Percentiles rank a stretch among this genome's conserved stretches.
phyloP scores from a whole-genome alignment of 2,113 vertebrate genomes.

The Hirundichthys speculiger region DNA sequence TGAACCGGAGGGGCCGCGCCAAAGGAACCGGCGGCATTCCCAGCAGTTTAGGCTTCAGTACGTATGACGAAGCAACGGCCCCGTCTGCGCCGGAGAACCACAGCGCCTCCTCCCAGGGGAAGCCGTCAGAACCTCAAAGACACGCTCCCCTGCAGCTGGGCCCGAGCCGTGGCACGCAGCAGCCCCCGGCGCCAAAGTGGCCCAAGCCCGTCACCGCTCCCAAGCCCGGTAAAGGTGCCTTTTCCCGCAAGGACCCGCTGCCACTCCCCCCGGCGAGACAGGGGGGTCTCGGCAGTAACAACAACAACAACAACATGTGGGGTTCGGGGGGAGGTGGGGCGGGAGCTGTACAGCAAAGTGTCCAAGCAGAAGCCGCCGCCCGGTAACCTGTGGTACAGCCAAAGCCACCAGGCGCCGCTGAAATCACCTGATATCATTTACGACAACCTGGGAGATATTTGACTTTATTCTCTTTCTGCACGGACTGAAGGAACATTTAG shows the following conservation, averaged over 20 bases:
- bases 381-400: conserved; percentile 51
- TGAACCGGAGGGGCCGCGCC: conserved; percentile 88
- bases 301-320: conserved; percentile 83
- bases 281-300: conserved; percentile 44
- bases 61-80: conserved; percentile 84
- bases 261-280: conserved; percentile 61
- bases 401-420: conserved; percentile 39
- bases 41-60: neutral
- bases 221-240: conserved; percentile 78
- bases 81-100: conserved; percentile 28
- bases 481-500: neutral
- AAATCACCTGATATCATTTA: conserved; percentile 80
- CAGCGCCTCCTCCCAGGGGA: conserved; percentile 49
- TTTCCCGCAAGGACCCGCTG: conserved; percentile 72
- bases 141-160: conserved; percentile 75
- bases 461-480: conserved; percentile 18
- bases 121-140: conserved; percentile 71
- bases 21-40: conserved; percentile 12
- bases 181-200: conserved; percentile 55
- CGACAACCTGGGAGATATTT: conserved; percentile 82
- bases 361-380: conserved; percentile 70
- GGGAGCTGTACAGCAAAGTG: conserved; percentile 86
- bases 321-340: conserved; percentile 17
- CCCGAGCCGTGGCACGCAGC: conserved; percentile 14
- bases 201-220: conserved; percentile 86